phyloP scores from a whole-genome alignment of 2,797 vertebrate genomes.

The Lithobates sylvaticus region DNA sequence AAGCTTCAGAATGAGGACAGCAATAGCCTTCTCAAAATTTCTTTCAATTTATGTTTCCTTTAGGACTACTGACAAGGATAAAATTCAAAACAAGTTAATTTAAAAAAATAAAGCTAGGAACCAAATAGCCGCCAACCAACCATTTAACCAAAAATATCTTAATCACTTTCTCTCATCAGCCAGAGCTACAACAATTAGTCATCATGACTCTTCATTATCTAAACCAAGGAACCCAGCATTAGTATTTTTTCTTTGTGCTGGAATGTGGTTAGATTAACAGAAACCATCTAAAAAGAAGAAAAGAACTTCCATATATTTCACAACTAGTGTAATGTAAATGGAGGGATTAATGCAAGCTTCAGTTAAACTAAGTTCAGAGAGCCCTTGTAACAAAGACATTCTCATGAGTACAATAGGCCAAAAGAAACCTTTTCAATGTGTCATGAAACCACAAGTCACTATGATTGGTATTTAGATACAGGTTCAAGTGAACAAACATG shows the following conservation, averaged over 20 bases:
- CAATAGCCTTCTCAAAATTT: too few relatives aligned
- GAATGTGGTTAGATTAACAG: constrained; percentile 18
- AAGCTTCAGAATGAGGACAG: too few relatives aligned
- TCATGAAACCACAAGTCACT: constrained; percentile 7
- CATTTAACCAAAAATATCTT: too few relatives aligned
- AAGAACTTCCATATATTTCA: constrained; percentile 35
- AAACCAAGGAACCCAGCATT: background rate
- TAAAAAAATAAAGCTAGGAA: too few relatives aligned
- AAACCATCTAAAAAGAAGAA: constrained; percentile 21
- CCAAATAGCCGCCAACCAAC: too few relatives aligned
- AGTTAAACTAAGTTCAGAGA: constrained; percentile 35
- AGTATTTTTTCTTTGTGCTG: background rate
- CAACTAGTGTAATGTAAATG: constrained; percentile 53
- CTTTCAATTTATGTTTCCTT: too few relatives aligned
- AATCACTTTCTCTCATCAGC: too few relatives aligned
- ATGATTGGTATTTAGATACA: background rate
- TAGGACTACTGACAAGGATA: too few relatives aligned
- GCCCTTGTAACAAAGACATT: constrained; percentile 30
- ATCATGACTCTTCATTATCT: background rate
- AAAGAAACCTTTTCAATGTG: constrained; percentile 35
- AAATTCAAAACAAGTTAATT: too few relatives aligned
- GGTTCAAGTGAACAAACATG: background rate
- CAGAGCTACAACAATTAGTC: background rate
- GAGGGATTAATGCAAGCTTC: constrained; percentile 46
- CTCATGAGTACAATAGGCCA: constrained; percentile 36